These are phyloP conservation scores for Osmoderma eremita DNA, from an alignment of 2,888 invertebrate species.

Conservation along the genomic window DNA sequence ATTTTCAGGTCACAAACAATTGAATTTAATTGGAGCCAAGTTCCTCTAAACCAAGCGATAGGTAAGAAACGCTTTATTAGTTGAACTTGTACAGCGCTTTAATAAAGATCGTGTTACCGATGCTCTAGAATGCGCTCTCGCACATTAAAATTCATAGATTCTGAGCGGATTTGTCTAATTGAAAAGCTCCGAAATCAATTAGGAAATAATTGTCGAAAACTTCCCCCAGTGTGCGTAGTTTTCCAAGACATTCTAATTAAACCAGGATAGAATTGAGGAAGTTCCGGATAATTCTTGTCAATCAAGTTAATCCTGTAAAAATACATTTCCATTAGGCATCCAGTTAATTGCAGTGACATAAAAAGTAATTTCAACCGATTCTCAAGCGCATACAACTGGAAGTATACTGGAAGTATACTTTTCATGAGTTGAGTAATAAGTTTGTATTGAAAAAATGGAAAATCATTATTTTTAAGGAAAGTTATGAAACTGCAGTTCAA, in stretches of 20 bases:
- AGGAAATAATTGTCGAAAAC: constrained; percentile 35
- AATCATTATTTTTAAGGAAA: no score
- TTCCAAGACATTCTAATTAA: constrained; percentile 26
- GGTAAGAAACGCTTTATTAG: constrained; percentile 9
- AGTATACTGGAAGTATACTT: no score
- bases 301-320: constrained; percentile 12
- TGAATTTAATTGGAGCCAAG: constrained; percentile 17
- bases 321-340: no score
- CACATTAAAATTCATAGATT: constrained; percentile 40
- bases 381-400: no score
- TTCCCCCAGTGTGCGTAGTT: constrained; percentile 5
- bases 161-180: constrained; percentile 27
- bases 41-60: not conserved
- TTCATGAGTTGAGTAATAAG: no score
- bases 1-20: no score
- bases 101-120: constrained; percentile 22
- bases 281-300: constrained; percentile 18
- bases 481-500: no score
- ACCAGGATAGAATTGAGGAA: constrained; percentile 1
- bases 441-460: no score
- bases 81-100: constrained; percentile 11
- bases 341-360: no score
- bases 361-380: no score
- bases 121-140: constrained; percentile 10
- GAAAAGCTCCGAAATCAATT: constrained; percentile 38